Evolutionary conservation across 2,113 vertebrate species (phyloP).

Genomic region (Ceyx cyanopectus): DNA sequence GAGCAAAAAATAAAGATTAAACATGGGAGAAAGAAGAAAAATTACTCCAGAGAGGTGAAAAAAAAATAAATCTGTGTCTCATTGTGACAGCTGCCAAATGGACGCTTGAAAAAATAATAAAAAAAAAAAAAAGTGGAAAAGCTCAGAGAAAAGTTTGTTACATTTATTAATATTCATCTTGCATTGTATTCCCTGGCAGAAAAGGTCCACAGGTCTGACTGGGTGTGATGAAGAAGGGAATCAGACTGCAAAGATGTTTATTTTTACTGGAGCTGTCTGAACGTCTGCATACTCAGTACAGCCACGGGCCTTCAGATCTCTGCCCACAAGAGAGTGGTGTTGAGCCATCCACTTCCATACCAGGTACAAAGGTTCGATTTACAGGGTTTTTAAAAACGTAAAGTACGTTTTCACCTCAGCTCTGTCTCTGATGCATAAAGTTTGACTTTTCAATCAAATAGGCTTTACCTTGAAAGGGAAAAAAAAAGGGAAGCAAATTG

Average conservation of each 20-base stretch:
- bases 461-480: not conserved
- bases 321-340: conserved; percentile 60
- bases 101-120: not conserved
- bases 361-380: not conserved
- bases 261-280: not conserved
- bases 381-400: not conserved
- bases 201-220: not conserved
- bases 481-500: not conserved
- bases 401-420: accelerated
- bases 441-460: not conserved
- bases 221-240: not conserved
- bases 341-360: not conserved
- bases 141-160: not conserved
- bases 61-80: not conserved
- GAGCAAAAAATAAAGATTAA: not conserved
- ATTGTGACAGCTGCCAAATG: not conserved
- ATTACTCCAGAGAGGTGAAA: not conserved
- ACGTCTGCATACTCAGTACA: not conserved
- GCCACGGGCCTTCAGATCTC: not conserved
- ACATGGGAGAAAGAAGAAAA: not conserved
- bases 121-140: not conserved
- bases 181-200: not conserved
- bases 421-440: not conserved
- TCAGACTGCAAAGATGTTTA: not conserved
- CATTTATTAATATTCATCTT: not conserved